Evolutionary conservation across 1,140 invertebrate species (phyloP), one percentile per base, ranked within the genome.

Genomic region (Tenebrio molitor): DNA sequence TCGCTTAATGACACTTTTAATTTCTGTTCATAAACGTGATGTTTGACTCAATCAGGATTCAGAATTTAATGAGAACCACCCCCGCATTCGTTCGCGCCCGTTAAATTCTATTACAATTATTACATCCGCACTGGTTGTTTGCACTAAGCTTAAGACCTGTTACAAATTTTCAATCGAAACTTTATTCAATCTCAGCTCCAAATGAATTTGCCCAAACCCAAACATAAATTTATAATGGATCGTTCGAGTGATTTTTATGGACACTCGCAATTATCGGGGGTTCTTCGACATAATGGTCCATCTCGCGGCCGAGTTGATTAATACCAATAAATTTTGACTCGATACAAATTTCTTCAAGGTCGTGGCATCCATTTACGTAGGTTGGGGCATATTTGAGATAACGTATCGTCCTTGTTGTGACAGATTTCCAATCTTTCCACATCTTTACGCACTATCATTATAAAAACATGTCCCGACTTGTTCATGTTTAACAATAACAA

Each of bases 31-130:
- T 39, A 39, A 39, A 39, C 12, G 36, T 12, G 36, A 39, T 39
- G 36, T 39, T 39, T 39, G 36, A 39, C 36, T 39, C 36, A 39
- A 39, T 39, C 36, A 39, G 36, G 36, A 39, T 39, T 39, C 36
- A 39, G 36, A 39, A 39, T 39, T 39, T 39, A 39, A 39, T 39
- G 36, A 39, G 36, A 39, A 39, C 36, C 25, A 7, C 36, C 36
- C 36, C 36, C 36, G 36, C 36, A 12, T 39, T 39, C 12, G 12
- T 39, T 39, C 36, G 36, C 36, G 6, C 36, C 5, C 12, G 36
- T n/a, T n/a, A 39, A 39, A 39, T 39, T 39, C 36, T 53, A 8
- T 19, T 53, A 23, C 23, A 53, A 53, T 53, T 53, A 53, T 53
- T 53, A 53, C 36, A 12, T 39, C 17, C 46, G 21, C 46, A 23